Conservation (phyloP, 2,888 invertebrate genomes). For the Eupithecia vulgata region DNA sequence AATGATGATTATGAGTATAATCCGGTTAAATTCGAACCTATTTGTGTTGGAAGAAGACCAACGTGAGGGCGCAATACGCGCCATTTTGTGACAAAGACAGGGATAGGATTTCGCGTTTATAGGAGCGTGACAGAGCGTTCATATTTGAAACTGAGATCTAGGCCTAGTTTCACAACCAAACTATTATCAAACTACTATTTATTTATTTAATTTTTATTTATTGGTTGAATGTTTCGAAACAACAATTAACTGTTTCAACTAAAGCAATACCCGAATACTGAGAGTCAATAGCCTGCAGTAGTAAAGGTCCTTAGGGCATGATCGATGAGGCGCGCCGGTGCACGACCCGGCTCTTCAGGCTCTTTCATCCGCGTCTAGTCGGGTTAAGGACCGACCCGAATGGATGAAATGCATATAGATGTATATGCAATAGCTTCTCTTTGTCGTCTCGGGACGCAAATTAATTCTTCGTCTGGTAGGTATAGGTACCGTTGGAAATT, state of each 20-base stretch:
- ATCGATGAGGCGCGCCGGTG: constrained; percentile 49
- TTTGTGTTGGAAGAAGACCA: too few species aligned
- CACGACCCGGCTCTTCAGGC: constrained; percentile 51
- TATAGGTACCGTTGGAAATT: not conserved
- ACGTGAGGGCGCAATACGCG: too few species aligned
- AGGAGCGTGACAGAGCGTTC: too few species aligned
- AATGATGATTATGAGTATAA: too few species aligned
- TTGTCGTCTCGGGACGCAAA: constrained; percentile 51
- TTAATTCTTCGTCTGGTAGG: constrained; percentile 17
- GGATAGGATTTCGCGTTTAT: too few species aligned
- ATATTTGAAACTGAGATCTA: too few species aligned
- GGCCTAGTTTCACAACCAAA: too few species aligned
- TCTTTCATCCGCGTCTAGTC: constrained; percentile 60
- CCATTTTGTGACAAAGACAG: too few species aligned
- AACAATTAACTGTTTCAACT: not conserved
- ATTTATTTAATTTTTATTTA: too few species aligned
- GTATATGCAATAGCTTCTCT: constrained; percentile 46
- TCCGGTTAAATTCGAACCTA: too few species aligned
- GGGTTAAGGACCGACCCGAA: constrained; percentile 54
- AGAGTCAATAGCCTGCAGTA: not conserved
- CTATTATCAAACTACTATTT: too few species aligned
- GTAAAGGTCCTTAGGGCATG: constrained; percentile 9
- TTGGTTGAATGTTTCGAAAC: not conserved
- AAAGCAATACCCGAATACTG: not conserved
- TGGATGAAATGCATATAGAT: constrained; percentile 35